Evolutionary conservation across 2,888 invertebrate genomes (phyloP).

Genomic region (Tuta absoluta): DNA sequence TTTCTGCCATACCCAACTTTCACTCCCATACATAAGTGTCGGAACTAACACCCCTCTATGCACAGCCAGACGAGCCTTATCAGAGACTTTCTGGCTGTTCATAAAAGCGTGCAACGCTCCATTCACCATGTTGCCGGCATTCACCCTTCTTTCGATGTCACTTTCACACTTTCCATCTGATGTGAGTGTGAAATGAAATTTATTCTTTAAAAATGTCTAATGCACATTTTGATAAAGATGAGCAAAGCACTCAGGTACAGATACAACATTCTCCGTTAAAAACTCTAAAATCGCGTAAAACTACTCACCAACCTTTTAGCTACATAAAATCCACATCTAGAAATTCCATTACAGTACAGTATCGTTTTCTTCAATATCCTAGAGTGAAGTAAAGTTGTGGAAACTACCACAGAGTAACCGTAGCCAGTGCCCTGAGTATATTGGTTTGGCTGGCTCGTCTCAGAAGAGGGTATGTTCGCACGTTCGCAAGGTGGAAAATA

Average conservation of each 20-base stretch:
- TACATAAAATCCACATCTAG: constrained; percentile 7
- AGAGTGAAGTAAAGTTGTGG: constrained; percentile 1
- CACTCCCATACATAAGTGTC: too few species aligned
- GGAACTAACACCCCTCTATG: too few species aligned
- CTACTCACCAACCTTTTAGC: constrained; percentile 10
- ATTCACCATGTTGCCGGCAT: too few species aligned
- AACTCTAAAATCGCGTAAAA: not conserved
- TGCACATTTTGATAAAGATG: not conserved
- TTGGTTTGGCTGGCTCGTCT: constrained; percentile 18
- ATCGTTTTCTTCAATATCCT: constrained; percentile 7
- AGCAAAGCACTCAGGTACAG: not conserved
- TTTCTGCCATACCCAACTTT: too few species aligned
- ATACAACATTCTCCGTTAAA: not conserved
- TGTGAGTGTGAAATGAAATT: too few species aligned
- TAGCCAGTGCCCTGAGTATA: constrained; percentile 13
- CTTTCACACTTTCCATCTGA: too few species aligned
- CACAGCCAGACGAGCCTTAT: too few species aligned
- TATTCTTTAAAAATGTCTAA: too few species aligned
- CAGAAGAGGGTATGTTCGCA: constrained; percentile 7
- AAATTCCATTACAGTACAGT: not conserved
- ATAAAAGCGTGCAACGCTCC: too few species aligned
- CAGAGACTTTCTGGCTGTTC: too few species aligned
- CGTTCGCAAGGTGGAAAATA: not conserved
- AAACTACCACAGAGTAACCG: constrained; percentile 3
- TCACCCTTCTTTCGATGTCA: too few species aligned